These are phyloP conservation scores for Diuraphis noxia DNA, from an alignment of 1,140 invertebrate genomes.

Conservation along the genomic window DNA sequence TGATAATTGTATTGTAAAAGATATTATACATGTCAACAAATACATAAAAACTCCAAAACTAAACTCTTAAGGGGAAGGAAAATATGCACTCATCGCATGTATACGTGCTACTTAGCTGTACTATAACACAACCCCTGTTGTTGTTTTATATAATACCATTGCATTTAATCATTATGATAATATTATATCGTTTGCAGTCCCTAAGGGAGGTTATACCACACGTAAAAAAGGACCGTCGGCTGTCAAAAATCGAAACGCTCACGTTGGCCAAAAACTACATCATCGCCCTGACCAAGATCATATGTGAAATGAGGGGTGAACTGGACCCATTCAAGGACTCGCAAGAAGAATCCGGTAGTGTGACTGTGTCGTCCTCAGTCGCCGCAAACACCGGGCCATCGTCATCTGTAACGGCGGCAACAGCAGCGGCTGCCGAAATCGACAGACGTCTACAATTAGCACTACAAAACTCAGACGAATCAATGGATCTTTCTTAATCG, in stretches of 20 bases:
- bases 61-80: too few relatives aligned
- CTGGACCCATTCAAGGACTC: constrained; percentile 29
- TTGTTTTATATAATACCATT: not conserved
- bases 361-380: too few relatives aligned
- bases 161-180: not conserved
- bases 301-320: constrained; percentile 70
- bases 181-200: constrained; percentile 68
- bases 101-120: not conserved
- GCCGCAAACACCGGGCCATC: not conserved
- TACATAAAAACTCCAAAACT: too few relatives aligned
- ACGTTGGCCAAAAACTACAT: constrained; percentile 93
- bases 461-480: constrained; percentile 23
- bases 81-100: too few relatives aligned
- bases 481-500: constrained; percentile 27
- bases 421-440: not conserved
- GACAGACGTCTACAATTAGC: constrained; percentile 23
- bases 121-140: too few relatives aligned
- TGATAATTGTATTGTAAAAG: too few relatives aligned
- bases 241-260: constrained; percentile 89
- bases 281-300: constrained; percentile 86
- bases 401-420: not conserved
- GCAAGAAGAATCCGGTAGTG: not conserved
- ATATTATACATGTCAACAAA: too few relatives aligned
- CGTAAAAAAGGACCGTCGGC: constrained; percentile 79
- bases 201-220: constrained; percentile 90